Percentiles rank a stretch among this genome's conserved stretches.
These are phyloP conservation scores for Perizoma affinitatum DNA, from an alignment of 2,888 invertebrate species.

Conservation along the genomic window DNA sequence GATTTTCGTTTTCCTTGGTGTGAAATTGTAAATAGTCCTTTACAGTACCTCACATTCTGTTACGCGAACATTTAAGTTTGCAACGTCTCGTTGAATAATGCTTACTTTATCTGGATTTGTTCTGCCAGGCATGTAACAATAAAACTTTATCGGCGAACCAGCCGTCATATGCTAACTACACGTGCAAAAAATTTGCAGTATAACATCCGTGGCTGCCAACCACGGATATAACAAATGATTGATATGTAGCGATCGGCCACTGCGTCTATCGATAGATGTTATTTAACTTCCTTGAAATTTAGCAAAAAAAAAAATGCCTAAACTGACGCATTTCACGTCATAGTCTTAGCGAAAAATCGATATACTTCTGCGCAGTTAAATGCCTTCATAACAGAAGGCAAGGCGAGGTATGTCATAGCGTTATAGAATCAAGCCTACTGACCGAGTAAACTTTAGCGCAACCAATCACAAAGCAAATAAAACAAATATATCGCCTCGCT, in stretches of 20 bases:
- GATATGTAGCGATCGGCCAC: conserved; percentile 25
- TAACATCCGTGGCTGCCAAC: conserved; percentile 21
- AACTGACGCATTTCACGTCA: conserved; percentile 6
- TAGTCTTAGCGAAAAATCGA: no score
- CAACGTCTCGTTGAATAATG: conserved; percentile 1
- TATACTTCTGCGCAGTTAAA: no score
- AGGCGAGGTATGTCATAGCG: no score
- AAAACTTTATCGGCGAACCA: conserved; percentile 21
- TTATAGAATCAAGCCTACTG: no score
- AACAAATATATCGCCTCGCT: not conserved
- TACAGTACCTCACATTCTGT: not conserved
- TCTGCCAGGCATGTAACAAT: conserved; percentile 8
- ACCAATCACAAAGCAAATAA: no score
- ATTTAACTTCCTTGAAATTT: conserved; percentile 22
- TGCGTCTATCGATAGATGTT: conserved; percentile 14
- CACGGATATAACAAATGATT: conserved; percentile 38
- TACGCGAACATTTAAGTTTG: not conserved
- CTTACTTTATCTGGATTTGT: conserved; percentile 4
- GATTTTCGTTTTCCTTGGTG: not conserved
- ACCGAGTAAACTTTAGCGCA: no score
- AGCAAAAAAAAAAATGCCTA: conserved; percentile 17
- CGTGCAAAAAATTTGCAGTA: conserved; percentile 36
- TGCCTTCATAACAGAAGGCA: no score
- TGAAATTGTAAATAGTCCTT: no score
- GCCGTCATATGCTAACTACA: conserved; percentile 7